Conservation (phyloP, 2,113 vertebrate species). For the Eulemur macaco region DNA sequence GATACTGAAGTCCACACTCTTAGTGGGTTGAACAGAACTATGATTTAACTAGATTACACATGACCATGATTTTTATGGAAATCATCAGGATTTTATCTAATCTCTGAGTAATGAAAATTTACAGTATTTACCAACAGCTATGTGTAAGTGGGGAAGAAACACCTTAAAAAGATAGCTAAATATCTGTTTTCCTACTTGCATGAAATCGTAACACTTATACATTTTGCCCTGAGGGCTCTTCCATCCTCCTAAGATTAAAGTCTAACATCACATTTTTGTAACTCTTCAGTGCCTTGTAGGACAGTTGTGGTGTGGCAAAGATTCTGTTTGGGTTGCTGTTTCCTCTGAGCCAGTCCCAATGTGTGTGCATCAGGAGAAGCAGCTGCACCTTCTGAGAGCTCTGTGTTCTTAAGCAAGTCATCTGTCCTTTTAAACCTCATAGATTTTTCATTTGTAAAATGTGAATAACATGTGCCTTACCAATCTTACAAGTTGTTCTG, state of each 20-base stretch:
- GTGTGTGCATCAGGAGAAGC: background rate
- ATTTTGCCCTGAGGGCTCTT: background rate
- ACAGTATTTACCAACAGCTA: background rate
- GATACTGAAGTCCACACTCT: slow-evolving; percentile 6
- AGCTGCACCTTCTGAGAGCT: slow-evolving; percentile 44
- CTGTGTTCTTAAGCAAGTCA: slow-evolving; percentile 42
- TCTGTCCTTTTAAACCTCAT: slow-evolving; percentile 38
- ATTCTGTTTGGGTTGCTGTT: background rate
- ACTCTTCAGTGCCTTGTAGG: background rate
- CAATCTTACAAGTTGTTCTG: slow-evolving; percentile 35
- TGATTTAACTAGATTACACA: background rate
- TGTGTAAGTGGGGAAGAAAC: background rate
- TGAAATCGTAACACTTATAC: background rate
- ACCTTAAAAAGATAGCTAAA: background rate
- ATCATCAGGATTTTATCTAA: slow-evolving; percentile 27
- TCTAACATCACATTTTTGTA: background rate
- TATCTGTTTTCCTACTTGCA: slow-evolving; percentile 8
- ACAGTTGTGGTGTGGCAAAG: background rate
- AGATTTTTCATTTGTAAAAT: slow-evolving; percentile 52
- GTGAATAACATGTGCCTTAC: background rate
- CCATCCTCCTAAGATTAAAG: background rate
- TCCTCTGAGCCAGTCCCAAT: background rate
- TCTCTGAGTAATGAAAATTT: slow-evolving; percentile 42
- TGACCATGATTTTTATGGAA: background rate
- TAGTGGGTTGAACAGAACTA: background rate